Percentiles rank a stretch among this genome's conserved stretches.
Evolutionary conservation across 2,113 vertebrate species (phyloP).

Genomic region (Strix aluco): DNA sequence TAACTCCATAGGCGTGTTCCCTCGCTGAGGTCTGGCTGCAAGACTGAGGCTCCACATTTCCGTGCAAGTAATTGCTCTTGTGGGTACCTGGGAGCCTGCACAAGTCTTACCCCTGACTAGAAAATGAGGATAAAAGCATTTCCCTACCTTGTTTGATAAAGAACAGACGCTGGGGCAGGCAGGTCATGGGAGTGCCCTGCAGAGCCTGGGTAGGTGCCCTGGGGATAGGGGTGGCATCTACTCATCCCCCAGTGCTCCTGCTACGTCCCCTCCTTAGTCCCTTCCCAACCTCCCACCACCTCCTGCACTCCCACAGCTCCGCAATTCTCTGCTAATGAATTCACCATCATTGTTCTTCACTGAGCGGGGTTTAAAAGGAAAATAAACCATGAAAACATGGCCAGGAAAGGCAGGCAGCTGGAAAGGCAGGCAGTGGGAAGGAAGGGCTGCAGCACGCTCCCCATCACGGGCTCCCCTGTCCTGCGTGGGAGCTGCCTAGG

Average conservation of each 20-base stretch:
- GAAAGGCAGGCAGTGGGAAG: neutral
- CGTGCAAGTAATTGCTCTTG: neutral
- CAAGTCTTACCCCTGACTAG: neutral
- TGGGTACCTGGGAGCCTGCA: neutral
- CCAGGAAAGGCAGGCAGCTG: neutral
- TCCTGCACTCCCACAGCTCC: neutral
- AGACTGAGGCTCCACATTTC: neutral
- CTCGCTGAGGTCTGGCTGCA: neutral
- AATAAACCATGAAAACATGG: neutral
- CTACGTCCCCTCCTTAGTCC: neutral
- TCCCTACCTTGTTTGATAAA: neutral
- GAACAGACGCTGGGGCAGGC: neutral
- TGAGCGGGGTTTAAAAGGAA: neutral
- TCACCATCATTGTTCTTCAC: neutral
- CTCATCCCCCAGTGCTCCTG: rapidly evolving
- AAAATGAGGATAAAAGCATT: neutral
- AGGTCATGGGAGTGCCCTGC: neutral
- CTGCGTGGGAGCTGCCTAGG: neutral
- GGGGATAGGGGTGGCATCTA: neutral
- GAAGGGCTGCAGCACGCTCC: neutral
- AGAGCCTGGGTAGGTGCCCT: neutral
- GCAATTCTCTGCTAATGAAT: neutral
- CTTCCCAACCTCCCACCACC: neutral
- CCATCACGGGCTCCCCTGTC: neutral
- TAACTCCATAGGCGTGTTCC: neutral